Conservation (phyloP, 2,888 invertebrate genomes). For the Himalopsyche anomala region DNA sequence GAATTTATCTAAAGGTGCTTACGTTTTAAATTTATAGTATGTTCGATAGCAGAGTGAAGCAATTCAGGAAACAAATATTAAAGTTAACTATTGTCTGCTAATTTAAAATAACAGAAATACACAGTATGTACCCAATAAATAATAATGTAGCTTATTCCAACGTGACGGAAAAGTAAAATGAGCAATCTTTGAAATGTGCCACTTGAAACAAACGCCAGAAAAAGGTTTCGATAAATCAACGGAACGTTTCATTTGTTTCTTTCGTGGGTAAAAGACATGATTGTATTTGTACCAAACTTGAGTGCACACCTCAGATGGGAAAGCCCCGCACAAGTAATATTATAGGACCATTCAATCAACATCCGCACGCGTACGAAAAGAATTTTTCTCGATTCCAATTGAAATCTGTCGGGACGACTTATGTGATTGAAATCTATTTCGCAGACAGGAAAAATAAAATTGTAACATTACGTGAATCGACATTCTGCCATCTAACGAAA, state of each 20-base stretch:
- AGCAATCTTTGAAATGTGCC: not conserved
- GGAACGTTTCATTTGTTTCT: constrained; percentile 3
- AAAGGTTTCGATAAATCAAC: not conserved
- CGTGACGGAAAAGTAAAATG: not conserved
- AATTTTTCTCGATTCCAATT: constrained; percentile 43
- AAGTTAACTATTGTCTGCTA: no score
- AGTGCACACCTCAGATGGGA: constrained; percentile 34
- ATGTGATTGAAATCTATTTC: constrained; percentile 42
- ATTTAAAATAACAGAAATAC: no score
- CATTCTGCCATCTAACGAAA: not conserved
- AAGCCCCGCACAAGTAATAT: not conserved
- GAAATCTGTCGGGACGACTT: constrained; percentile 37
- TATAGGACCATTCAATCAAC: constrained; percentile 40
- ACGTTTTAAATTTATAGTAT: no score
- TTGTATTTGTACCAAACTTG: constrained; percentile 32
- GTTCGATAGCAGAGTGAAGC: no score
- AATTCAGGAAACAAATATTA: no score
- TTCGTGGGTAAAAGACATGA: constrained; percentile 38
- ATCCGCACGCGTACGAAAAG: constrained; percentile 12
- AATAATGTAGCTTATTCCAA: not conserved
- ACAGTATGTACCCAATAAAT: no score
- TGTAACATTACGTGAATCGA: constrained; percentile 29
- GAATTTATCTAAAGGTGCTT: no score
- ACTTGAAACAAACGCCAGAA: not conserved
- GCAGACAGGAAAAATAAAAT: constrained; percentile 37